A percentile compares a stretch with the other conserved stretches of the same genome.
phyloP scores from a whole-genome alignment of 2,888 invertebrate species.

The Steinernema hermaphroditum region DNA sequence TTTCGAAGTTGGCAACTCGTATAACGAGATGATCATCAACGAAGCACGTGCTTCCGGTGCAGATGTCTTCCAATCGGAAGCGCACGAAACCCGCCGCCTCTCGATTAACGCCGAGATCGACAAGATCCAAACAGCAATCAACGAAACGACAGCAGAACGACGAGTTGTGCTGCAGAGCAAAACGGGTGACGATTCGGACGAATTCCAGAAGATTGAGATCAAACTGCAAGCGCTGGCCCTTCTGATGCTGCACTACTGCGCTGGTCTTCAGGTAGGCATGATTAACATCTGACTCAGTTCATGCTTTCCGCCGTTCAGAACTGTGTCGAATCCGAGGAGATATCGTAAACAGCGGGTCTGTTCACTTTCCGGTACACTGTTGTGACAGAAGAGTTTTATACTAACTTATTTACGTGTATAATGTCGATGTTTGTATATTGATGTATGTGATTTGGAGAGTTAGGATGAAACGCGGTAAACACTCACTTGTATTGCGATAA shows the following conservation, averaged over 20 bases:
- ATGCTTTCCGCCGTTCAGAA: neutral
- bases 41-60: conserved; percentile 84
- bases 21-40: conserved; percentile 82
- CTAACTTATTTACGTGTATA: conserved; percentile 1
- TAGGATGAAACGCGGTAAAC: neutral
- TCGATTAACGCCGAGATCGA: conserved; percentile 72
- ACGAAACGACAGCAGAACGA: conserved; percentile 74
- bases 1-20: conserved; percentile 68
- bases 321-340: neutral
- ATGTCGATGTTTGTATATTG: neutral
- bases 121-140: conserved; percentile 78
- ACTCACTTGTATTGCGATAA: neutral
- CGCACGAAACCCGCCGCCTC: conserved; percentile 60
- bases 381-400: neutral
- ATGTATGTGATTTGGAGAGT: neutral
- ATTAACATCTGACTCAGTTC: too few species aligned
- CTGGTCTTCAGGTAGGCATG: conserved; percentile 77
- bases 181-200: conserved; percentile 56
- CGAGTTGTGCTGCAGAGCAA: conserved; percentile 67
- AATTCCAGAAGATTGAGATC: conserved; percentile 76
- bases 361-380: neutral
- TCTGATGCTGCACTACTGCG: conserved; percentile 89
- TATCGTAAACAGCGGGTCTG: neutral
- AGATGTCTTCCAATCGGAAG: conserved; percentile 73
- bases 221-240: conserved; percentile 83